These are phyloP conservation scores for Plebejus melissa DNA, from an alignment of 2,888 invertebrate species.

Conservation along the genomic window DNA sequence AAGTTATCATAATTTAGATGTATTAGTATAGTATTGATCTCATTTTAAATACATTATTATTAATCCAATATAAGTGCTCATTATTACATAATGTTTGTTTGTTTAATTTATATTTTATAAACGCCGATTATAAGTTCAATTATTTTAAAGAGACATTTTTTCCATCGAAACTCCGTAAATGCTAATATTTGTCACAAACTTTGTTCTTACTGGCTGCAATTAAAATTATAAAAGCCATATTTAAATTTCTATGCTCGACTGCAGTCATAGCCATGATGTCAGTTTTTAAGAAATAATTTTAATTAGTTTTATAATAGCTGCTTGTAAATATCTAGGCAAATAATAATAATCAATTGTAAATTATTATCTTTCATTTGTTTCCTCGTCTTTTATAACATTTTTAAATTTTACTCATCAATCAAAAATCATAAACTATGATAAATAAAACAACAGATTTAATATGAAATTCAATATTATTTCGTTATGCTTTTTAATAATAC, in stretches of 20 bases:
- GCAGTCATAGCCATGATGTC: not conserved
- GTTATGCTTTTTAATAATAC: slow-evolving; percentile 79
- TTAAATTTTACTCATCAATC: not conserved
- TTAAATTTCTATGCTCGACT: not conserved
- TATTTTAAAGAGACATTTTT: no score
- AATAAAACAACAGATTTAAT: slow-evolving; percentile 66
- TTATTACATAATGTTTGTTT: not conserved
- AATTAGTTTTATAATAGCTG: not conserved
- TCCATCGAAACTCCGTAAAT: no score
- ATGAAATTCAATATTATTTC: slow-evolving; percentile 80
- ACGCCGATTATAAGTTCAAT: not conserved
- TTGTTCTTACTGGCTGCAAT: not conserved
- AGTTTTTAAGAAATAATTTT: not conserved
- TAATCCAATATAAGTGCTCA: not conserved
- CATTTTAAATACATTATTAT: not conserved
- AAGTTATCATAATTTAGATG: not conserved
- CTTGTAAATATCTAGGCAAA: slow-evolving; percentile 16
- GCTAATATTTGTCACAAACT: not conserved
- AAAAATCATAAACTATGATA: not conserved
- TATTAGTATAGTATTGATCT: slow-evolving; percentile 4
- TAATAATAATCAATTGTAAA: slow-evolving; percentile 7
- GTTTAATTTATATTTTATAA: not conserved
- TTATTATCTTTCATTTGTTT: not conserved
- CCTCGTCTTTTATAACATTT: not conserved
- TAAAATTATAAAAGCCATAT: not conserved